phyloP scores from a whole-genome alignment of 2,113 vertebrate genomes.

The Anolis carolinensis region DNA sequence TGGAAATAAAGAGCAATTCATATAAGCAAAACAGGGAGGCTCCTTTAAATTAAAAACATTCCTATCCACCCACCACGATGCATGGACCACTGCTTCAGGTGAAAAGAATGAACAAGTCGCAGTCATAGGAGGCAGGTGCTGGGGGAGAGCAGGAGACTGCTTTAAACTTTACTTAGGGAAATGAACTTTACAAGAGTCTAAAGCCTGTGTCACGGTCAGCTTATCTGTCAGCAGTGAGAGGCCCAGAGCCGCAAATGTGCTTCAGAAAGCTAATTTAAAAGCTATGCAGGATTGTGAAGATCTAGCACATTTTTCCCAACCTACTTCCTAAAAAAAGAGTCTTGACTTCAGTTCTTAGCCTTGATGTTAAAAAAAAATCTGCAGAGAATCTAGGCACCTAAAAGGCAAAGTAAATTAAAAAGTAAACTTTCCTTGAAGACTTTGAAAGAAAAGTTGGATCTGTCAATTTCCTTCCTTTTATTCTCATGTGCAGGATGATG shows the following conservation, averaged over 20 bases:
- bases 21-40: constrained; percentile 62
- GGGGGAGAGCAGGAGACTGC: constrained; percentile 4
- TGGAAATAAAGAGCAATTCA: constrained; percentile 56
- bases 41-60: constrained; percentile 65
- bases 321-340: background rate
- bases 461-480: background rate
- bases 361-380: background rate
- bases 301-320: background rate
- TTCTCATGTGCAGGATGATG: background rate
- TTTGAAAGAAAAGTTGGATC: background rate
- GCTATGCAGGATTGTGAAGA: background rate
- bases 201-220: background rate
- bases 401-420: background rate
- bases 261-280: constrained; percentile 23
- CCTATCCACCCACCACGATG: constrained; percentile 47
- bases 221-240: constrained; percentile 8
- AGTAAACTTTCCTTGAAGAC: background rate
- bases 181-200: constrained; percentile 23
- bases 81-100: constrained; percentile 30
- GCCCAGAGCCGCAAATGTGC: constrained; percentile 1
- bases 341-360: background rate
- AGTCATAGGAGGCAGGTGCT: background rate
- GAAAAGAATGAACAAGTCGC: constrained; percentile 25
- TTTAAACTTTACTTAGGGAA: constrained; percentile 47
- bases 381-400: background rate